Conservation (phyloP, 2,888 invertebrate species). For the Aradus depressus region DNA sequence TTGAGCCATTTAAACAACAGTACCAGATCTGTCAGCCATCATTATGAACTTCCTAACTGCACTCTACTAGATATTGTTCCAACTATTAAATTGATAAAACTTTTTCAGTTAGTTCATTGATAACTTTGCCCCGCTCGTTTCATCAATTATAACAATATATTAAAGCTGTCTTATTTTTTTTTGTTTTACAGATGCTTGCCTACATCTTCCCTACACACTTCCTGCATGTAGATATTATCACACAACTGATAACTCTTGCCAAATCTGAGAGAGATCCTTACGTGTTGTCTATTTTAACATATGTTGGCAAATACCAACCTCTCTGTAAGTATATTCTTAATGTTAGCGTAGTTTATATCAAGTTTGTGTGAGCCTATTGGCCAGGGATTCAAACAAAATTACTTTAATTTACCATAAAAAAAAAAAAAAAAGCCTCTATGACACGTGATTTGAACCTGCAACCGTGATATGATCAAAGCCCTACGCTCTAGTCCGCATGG, state of each 20-base stretch:
- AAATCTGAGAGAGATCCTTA: constrained; percentile 73
- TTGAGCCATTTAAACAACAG: no score
- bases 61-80: neutral
- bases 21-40: no score
- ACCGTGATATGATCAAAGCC: no score
- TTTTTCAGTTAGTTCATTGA: neutral
- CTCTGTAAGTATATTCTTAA: constrained; percentile 48
- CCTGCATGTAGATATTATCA: constrained; percentile 70
- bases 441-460: no score
- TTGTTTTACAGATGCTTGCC: constrained; percentile 62
- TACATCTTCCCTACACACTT: constrained; percentile 90
- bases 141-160: neutral
- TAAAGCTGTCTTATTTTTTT: no score
- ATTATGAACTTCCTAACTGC: neutral
- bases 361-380: neutral
- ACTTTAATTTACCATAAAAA: no score
- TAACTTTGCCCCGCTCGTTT: neutral
- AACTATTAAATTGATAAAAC: neutral
- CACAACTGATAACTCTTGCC: constrained; percentile 62
- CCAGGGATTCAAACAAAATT: no score
- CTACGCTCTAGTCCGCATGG: no score
- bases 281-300: constrained; percentile 71
- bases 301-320: constrained; percentile 76
- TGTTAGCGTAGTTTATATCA: no score
- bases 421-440: no score